These are phyloP conservation scores for Pristionchus japonicus DNA, from an alignment of 2,888 invertebrate genomes.

Conservation along the genomic window DNA sequence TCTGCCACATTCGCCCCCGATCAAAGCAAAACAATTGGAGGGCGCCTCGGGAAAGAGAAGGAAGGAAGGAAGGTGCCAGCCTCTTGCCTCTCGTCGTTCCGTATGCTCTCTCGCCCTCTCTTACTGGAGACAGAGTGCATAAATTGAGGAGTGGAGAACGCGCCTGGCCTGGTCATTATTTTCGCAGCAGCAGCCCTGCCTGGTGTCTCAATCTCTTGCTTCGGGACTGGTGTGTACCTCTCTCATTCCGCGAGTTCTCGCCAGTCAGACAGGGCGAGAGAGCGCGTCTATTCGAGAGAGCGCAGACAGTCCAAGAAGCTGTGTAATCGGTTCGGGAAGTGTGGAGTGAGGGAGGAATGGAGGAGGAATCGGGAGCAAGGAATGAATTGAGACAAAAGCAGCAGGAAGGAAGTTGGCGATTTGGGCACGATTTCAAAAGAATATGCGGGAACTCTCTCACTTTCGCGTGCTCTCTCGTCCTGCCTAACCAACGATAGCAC, in stretches of 20 bases:
- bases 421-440: neutral
- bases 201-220: neutral
- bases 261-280: too few relatives aligned
- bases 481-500: too few relatives aligned
- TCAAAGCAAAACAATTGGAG: slow-evolving; percentile 7
- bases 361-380: neutral
- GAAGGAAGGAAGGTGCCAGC: neutral
- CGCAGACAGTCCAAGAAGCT: too few relatives aligned
- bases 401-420: slow-evolving; percentile 2
- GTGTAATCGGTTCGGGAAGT: neutral
- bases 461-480: too few relatives aligned
- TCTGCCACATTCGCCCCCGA: neutral
- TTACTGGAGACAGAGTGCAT: too few relatives aligned
- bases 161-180: slow-evolving; percentile 27
- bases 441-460: neutral
- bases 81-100: neutral
- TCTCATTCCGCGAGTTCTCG: too few relatives aligned
- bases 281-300: too few relatives aligned
- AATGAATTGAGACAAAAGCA: neutral
- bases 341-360: neutral
- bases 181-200: neutral
- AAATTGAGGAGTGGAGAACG: too few relatives aligned
- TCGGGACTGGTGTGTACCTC: too few relatives aligned
- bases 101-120: too few relatives aligned
- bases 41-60: neutral